These are phyloP conservation scores for Corvus moneduloides DNA, from an alignment of 2,113 vertebrate species.

Conservation along the genomic window DNA sequence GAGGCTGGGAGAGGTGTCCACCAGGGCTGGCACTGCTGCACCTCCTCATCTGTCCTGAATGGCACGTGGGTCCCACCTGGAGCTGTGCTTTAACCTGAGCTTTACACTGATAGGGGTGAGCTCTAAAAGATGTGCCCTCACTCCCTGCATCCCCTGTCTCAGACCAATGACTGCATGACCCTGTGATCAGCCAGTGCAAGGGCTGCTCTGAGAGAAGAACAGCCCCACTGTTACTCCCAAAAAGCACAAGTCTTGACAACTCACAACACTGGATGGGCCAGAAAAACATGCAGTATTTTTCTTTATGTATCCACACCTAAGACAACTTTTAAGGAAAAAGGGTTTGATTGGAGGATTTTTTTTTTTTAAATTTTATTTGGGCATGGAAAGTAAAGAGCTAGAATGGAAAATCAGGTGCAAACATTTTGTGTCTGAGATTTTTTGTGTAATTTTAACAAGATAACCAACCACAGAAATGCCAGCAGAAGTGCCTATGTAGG, in stretches of 20 bases:
- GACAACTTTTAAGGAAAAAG: background rate
- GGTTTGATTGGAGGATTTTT: background rate
- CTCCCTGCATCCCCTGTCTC: background rate
- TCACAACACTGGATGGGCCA: background rate
- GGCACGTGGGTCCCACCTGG: accelerated
- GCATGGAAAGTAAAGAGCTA: background rate
- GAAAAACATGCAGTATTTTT: background rate
- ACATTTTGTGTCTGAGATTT: background rate
- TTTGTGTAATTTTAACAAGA: background rate
- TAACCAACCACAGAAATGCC: background rate
- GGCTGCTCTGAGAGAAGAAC: background rate
- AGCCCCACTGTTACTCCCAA: accelerated
- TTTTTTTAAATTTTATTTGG: background rate
- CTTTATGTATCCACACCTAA: background rate
- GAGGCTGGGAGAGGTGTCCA: background rate
- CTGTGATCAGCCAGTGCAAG: background rate
- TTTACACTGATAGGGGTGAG: accelerated
- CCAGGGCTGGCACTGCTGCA: background rate
- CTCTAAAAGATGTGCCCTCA: accelerated
- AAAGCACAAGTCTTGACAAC: background rate
- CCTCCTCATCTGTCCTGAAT: background rate
- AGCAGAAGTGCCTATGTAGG: background rate
- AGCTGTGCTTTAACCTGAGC: background rate
- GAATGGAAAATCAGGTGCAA: background rate
- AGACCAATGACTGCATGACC: accelerated